Percentiles rank a stretch among this genome's conserved stretches.
Evolutionary conservation across 2,797 vertebrate species (phyloP).

Genomic region (Chromobotia macracanthus): DNA sequence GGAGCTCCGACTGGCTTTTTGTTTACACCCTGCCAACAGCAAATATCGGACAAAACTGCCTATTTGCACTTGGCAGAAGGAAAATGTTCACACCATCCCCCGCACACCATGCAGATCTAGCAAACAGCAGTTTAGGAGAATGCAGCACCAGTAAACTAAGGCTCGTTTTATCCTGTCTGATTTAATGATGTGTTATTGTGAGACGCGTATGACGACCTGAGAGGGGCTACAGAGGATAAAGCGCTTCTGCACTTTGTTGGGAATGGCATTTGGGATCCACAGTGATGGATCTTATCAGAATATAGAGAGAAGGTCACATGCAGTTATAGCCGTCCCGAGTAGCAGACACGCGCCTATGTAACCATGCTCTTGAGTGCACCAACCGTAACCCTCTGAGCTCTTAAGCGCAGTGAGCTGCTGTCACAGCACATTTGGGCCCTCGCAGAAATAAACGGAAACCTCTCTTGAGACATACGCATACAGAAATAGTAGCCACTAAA

Average conservation of each 20-base stretch:
- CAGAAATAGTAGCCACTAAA: slow-evolving; percentile 19
- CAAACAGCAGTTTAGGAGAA: slow-evolving; percentile 54
- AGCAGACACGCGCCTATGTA: slow-evolving; percentile 13
- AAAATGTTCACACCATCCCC: slow-evolving; percentile 56
- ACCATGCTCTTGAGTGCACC: slow-evolving; percentile 14
- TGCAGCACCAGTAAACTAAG: slow-evolving; percentile 48
- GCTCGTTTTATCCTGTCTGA: slow-evolving; percentile 47
- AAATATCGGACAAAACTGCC: slow-evolving; percentile 57
- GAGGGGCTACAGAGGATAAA: slow-evolving; percentile 31
- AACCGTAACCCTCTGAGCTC: slow-evolving; percentile 8
- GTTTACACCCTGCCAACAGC: slow-evolving; percentile 54
- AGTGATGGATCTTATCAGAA: slow-evolving; percentile 43
- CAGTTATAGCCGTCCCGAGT: slow-evolving; percentile 5
- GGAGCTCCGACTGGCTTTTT: slow-evolving; percentile 49
- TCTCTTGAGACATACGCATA: slow-evolving; percentile 19
- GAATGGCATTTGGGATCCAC: slow-evolving; percentile 19
- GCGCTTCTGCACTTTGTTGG: slow-evolving; percentile 17
- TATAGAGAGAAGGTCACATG: slow-evolving; percentile 33
- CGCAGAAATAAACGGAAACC: slow-evolving; percentile 17
- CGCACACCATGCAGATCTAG: slow-evolving; percentile 58
- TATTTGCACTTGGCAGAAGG: slow-evolving; percentile 63
- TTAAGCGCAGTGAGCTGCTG: slow-evolving; percentile 3
- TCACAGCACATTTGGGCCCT: slow-evolving; percentile 6
- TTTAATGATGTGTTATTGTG: slow-evolving; percentile 66
- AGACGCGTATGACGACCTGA: slow-evolving; percentile 33